phyloP scores from a whole-genome alignment of 2,888 invertebrate species.

The Drosophila borealis region DNA sequence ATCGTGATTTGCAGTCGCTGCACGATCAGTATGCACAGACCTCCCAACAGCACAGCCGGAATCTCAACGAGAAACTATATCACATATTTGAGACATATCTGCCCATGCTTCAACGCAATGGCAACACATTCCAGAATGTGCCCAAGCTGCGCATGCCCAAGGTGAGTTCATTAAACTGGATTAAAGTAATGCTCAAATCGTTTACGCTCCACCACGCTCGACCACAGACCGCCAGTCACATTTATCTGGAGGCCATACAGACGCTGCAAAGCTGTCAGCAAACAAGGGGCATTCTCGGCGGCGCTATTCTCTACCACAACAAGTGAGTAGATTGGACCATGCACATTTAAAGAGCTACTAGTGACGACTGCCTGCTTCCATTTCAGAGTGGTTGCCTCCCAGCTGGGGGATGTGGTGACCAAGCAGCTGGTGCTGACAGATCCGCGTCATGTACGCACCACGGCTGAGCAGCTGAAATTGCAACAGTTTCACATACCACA shows the following conservation, averaged over 20 bases:
- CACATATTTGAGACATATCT: slow-evolving; percentile 95
- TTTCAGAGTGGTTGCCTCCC: slow-evolving; percentile 91
- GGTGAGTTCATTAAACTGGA: slow-evolving; percentile 85
- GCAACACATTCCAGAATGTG: slow-evolving; percentile 93
- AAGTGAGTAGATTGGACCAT: slow-evolving; percentile 87
- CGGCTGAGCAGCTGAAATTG: slow-evolving; percentile 88
- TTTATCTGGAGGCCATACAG: slow-evolving; percentile 94
- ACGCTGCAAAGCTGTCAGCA: slow-evolving; percentile 93
- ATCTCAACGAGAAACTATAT: slow-evolving; percentile 91
- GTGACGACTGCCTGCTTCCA: background rate
- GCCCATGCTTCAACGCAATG: slow-evolving; percentile 92
- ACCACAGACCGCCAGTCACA: slow-evolving; percentile 92
- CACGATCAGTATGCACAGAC: slow-evolving; percentile 86
- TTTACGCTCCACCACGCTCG: too few species aligned
- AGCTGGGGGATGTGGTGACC: slow-evolving; percentile 90
- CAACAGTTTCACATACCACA: slow-evolving; percentile 90
- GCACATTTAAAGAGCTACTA: background rate
- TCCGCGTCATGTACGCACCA: slow-evolving; percentile 93
- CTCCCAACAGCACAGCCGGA: slow-evolving; percentile 81
- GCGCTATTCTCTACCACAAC: slow-evolving; percentile 94
- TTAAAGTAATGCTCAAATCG: background rate
- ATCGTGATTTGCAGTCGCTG: slow-evolving; percentile 92
- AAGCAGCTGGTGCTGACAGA: slow-evolving; percentile 93
- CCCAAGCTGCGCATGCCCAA: slow-evolving; percentile 93
- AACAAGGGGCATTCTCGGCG: slow-evolving; percentile 92